phyloP scores from a whole-genome alignment of 2,797 vertebrate genomes.

The Glossophaga mutica region DNA sequence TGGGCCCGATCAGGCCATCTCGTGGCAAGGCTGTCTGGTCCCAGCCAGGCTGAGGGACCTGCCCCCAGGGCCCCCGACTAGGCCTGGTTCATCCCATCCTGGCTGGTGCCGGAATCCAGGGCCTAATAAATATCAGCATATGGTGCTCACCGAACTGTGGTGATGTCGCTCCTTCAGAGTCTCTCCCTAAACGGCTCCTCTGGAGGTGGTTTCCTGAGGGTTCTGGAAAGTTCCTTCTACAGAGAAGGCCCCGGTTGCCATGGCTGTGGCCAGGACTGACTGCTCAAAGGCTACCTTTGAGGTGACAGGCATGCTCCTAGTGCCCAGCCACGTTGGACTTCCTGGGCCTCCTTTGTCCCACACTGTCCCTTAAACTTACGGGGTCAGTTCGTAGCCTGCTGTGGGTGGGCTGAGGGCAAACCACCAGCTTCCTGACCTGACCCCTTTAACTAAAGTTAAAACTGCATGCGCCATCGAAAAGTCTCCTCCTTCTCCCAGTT shows the following conservation, averaged over 20 bases:
- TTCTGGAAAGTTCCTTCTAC: neutral
- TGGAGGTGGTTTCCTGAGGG: neutral
- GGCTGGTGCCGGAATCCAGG: neutral
- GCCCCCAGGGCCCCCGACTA: neutral
- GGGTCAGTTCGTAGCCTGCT: neutral
- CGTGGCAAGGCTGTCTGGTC: neutral
- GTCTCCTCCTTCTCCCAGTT: too few relatives aligned
- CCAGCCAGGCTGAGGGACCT: neutral
- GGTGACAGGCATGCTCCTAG: fast-evolving
- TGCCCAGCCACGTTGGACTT: neutral
- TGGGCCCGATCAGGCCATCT: too few relatives aligned
- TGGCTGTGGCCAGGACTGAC: neutral
- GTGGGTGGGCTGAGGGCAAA: neutral
- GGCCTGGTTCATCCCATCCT: neutral
- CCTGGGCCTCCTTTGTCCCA: neutral
- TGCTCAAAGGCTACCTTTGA: neutral
- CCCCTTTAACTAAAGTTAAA: too few relatives aligned
- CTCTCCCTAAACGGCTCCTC: neutral
- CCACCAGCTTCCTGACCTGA: neutral
- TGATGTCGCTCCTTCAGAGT: neutral
- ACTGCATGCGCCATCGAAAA: fast-evolving
- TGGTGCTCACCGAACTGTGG: fast-evolving
- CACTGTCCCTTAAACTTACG: neutral
- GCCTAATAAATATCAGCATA: neutral
- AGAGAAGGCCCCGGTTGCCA: neutral